Percentiles rank a stretch among this genome's conserved stretches.
These are phyloP conservation scores for Caenorhabditis zanzibari DNA, from an alignment of 2,888 invertebrate species.

Conservation along the genomic window DNA sequence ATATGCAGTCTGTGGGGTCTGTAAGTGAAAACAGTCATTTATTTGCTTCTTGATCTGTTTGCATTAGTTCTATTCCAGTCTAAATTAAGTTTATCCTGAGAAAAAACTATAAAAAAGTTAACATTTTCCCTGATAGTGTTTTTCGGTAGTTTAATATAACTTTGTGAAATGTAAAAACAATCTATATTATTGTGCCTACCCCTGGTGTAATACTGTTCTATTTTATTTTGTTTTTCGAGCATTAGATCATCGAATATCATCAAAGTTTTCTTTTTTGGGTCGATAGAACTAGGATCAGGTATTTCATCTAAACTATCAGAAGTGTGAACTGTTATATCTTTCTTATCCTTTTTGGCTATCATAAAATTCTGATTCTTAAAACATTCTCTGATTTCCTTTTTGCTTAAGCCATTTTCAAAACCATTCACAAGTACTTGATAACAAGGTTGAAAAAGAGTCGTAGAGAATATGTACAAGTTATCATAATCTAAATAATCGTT, in stretches of 20 bases:
- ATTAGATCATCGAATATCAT: conserved; percentile 29
- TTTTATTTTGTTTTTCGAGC: conserved; percentile 31
- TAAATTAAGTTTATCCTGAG: conserved; percentile 33
- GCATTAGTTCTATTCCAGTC: too few species aligned
- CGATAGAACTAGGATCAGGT: conserved; percentile 26
- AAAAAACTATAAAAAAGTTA: conserved; percentile 25
- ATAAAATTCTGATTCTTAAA: conserved; percentile 1
- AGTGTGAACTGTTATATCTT: conserved; percentile 5
- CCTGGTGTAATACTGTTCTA: conserved; percentile 31
- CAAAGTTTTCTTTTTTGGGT: conserved; percentile 24
- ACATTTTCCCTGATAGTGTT: conserved; percentile 40
- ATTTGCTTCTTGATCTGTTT: too few species aligned
- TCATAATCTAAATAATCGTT: conserved; percentile 73
- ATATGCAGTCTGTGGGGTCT: too few species aligned
- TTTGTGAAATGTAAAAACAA: conserved; percentile 39
- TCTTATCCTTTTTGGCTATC: conserved; percentile 3
- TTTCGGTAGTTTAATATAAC: conserved; percentile 38
- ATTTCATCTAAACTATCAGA: conserved; percentile 17
- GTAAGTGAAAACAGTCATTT: too few species aligned
- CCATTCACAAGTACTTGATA: conserved; percentile 72
- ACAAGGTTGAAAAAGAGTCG: conserved; percentile 73
- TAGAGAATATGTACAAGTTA: conserved; percentile 73
- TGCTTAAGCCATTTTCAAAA: conserved; percentile 63
- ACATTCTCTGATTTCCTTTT: conserved; percentile 62
- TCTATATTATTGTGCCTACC: conserved; percentile 30